A percentile compares a stretch with the other conserved stretches of the same genome.
Evolutionary conservation across 2,113 vertebrate species (phyloP).

Genomic region (Microcebus griseorufus): DNA sequence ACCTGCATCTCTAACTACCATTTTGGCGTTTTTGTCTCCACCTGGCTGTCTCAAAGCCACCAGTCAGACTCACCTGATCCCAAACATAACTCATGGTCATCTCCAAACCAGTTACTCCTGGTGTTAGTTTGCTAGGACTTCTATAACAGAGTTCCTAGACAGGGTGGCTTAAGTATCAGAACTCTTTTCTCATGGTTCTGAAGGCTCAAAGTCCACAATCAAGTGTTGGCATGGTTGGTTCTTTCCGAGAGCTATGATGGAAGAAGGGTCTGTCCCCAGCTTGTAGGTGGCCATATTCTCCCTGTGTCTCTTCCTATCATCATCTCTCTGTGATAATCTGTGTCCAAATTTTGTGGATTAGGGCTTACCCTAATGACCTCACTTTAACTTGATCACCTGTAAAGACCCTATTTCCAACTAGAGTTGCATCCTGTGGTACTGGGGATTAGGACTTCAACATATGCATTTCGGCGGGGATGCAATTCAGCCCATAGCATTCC

Average conservation of each 20-base stretch:
- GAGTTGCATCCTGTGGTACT: background rate
- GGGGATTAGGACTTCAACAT: background rate
- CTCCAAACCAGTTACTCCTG: background rate
- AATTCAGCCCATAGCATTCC: background rate
- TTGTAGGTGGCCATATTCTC: background rate
- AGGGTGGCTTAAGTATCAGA: background rate
- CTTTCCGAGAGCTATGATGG: background rate
- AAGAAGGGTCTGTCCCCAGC: background rate
- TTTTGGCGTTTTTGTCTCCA: background rate
- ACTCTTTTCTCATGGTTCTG: background rate
- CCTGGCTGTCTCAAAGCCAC: background rate
- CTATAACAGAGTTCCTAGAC: background rate
- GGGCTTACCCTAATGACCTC: background rate
- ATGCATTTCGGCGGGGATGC: rapidly evolving
- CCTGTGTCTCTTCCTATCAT: background rate
- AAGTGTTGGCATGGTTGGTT: background rate
- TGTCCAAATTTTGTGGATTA: background rate
- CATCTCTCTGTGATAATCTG: background rate
- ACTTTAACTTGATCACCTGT: background rate
- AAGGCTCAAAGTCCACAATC: background rate
- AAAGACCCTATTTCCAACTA: background rate
- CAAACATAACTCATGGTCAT: background rate
- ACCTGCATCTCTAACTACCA: background rate
- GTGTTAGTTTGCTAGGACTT: background rate
- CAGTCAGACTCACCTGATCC: background rate